Base-by-base conservation (phyloP, 1,140 invertebrate species). In the Pentalonia nigronervosa region DNA sequence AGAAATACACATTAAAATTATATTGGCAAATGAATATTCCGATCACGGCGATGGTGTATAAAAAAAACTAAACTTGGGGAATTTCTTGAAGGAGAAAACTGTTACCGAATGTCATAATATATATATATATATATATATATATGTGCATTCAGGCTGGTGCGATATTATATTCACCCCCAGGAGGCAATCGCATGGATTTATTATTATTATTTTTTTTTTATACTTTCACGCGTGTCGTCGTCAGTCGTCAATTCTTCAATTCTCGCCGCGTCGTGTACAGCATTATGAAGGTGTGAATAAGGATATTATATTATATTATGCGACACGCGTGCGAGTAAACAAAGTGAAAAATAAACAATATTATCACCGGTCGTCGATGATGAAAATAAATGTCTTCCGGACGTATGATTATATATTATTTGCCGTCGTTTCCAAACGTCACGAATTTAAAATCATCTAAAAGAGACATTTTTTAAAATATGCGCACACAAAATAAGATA, bases 21-120 rank as follows among this genome's bases (percentile, higher is more conserved):
- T 86, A 45, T 86, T 30, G 84, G 14, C 11, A 47, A 87, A 87
- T 48, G 11, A 87, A 87, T 87, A 87, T 87, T 87, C 84, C 45
- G 20, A 45, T 87, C 84, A n/a, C 41, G 84, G 4, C 25, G 30
- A 87, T 47, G 25, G 9, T 30, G 83, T 21, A 30, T 7, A 47
- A 1, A 45, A 11, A 4, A 48, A 47, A 25, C 41, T 47, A 30
- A 87, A 87, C 45, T 87, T 48, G 45, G 25, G 25, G 36, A 47
- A 84, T 84, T 84, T 84, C 14, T 25, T 11, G 20, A 47, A 47
- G 45, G 17, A 87, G 9, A 87, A 87, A 47, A 47, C 34, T 48
- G 41, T 87, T 48, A 47, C 45, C 30, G 45, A 47, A 45, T 87
- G 45, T 45, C 20, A 41, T 84, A 25, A 81, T 60, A 60, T 30